Base-by-base conservation (phyloP, 2,888 invertebrate species). In the Apamea crenata region DNA sequence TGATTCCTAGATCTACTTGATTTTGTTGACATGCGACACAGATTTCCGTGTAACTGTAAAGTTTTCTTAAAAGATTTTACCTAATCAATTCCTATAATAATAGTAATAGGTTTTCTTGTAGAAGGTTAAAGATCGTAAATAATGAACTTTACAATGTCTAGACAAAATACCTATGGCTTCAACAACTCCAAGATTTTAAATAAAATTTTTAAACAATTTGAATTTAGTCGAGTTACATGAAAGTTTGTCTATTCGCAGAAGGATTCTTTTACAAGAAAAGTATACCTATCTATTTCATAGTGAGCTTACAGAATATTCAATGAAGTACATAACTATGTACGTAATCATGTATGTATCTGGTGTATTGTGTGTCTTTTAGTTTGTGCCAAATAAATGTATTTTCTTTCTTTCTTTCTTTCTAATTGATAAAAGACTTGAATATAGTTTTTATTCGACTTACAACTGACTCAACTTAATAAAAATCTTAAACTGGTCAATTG, bases 141-240 rank as follows among this genome's bases (percentile, higher is more conserved):
- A 74, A 69, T 53, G 44, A 78, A 73, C 16, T 72, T 67, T 47
- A 63, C 44, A n/a, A n/a, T 29, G 70, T 78, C 78, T 78, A 83
- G 79, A 83, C 66, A 0, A 36, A 32, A 74, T 56, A 50, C 16
- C 8, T 71, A 53, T 25, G 25, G 68, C 56, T 53, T 59, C 29
- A 1, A 68, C 61, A 47, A 77, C 50, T 56, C 1, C 29, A 1
- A 44, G 12, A 72, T 53, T 68, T 14, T 18, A 70, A 70, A 65
- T 8, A 36, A 71, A n/a, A 70, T 29, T 61, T 50, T 10, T 1
- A 59, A 44, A 53, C 40, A 53, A 50, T 61, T 69, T 69, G 10
- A 50, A 61, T 78, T 14, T 50, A 40, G 10, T 29, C 14, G 6
- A 78, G 69, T 61, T 50, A n/a, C 21, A 47, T 36, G 71, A 71